Base-by-base conservation (phyloP, 1,140 invertebrate genomes). In the Frieseomelitta varia region DNA sequence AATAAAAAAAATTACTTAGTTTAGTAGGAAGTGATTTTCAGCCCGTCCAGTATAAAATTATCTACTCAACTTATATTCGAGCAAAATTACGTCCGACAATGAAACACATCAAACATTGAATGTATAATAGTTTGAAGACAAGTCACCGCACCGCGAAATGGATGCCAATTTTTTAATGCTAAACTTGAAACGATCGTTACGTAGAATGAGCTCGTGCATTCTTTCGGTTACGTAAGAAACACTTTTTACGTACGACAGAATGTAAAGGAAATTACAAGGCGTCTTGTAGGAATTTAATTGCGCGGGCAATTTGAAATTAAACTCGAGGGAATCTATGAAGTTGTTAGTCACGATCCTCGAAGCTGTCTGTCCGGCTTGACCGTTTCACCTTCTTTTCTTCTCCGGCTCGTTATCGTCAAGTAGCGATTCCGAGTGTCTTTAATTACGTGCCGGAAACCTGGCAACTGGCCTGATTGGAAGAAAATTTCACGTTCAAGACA, bases 331-430 rank as follows among this genome's bases (percentile, higher is more conserved):
- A 91, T 91, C 91, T 92, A 92, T 93, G 88, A 92, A 93, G 93
- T 92, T 90, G 91, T 94, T 94, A 92, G 91, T 93, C 91, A 94
- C 93, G 92, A 90, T 93, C 90, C 88, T 90, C 87, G 85, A 88
- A 92, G 90, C 91, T 88, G 89, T 90, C 91, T 88, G 89, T 90
- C 87, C 88, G 85, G 86, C 91, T 92, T 91, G 90, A 8, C 39
- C 89, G 90, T 88, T 82, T 73, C 85, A 76, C 58, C 76, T 65
- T 24, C 77, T 56, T 58, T 79, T 53, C 82, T 67, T 74, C 84
- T 74, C 87, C 84, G 27, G 61, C 84, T 89, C 88, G 90, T 91
- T 90, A 90, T 90, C 89, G 73, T 89, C 78, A 34, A 81, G 79
- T 55, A 63, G 85, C 86, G 72, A 87, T 90, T 85, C 39, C 85